Percentiles rank a stretch among this genome's conserved stretches.
These are phyloP conservation scores for Pimephales promelas DNA, from an alignment of 2,113 vertebrate genomes.

Conservation along the genomic window DNA sequence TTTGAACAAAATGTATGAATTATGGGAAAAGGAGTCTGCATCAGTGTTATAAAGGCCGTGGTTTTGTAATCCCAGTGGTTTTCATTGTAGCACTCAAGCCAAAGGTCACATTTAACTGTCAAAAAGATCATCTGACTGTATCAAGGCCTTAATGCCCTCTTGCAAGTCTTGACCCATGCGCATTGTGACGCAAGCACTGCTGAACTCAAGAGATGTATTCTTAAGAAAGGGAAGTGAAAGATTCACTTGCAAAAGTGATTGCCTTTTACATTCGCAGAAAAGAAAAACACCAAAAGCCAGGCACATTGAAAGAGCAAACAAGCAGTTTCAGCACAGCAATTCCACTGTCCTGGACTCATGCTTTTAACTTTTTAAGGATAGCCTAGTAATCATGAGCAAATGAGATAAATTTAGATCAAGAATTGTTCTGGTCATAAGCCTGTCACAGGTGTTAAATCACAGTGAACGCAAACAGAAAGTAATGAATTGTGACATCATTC, in stretches of 20 bases:
- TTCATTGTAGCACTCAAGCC: slow-evolving; percentile 26
- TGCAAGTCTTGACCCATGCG: slow-evolving; percentile 34
- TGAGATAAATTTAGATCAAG: slow-evolving; percentile 69
- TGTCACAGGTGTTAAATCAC: slow-evolving; percentile 68
- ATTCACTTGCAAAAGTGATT: background rate
- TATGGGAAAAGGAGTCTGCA: slow-evolving; percentile 22
- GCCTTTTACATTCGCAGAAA: background rate
- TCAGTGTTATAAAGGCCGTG: slow-evolving; percentile 29
- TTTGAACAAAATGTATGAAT: slow-evolving; percentile 39
- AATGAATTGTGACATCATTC: slow-evolving; percentile 72
- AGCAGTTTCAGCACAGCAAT: background rate
- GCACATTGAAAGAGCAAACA: background rate
- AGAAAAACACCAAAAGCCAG: background rate
- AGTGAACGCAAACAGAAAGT: slow-evolving; percentile 73
- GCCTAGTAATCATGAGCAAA: slow-evolving; percentile 45
- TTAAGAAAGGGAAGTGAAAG: slow-evolving; percentile 29
- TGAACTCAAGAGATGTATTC: slow-evolving; percentile 10
- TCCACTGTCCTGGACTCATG: background rate
- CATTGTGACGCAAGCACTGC: background rate
- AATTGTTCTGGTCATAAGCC: slow-evolving; percentile 68
- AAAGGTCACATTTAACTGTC: slow-evolving; percentile 47
- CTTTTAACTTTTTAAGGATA: background rate
- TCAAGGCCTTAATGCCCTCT: slow-evolving; percentile 45
- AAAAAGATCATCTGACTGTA: slow-evolving; percentile 46
- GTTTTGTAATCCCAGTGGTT: slow-evolving; percentile 20